A percentile compares a stretch with the other conserved stretches of the same genome.
Conservation (phyloP, 2,797 vertebrate species). For the Heteromormyrus szaboi region DNA sequence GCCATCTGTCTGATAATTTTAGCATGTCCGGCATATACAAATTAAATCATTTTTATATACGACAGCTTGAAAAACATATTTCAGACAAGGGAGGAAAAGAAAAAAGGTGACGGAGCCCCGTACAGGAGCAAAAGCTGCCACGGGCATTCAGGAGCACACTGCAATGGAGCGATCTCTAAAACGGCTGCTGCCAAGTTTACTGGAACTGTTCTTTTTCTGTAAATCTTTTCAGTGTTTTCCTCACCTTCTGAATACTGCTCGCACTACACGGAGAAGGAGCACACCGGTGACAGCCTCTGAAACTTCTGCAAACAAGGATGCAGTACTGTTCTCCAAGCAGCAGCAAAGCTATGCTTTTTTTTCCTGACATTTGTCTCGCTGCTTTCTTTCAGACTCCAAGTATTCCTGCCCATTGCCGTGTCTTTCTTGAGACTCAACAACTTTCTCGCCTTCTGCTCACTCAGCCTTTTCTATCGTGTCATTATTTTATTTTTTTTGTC, state of each 20-base stretch:
- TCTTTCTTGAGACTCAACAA: not conserved
- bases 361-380: not conserved
- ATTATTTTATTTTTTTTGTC: not conserved
- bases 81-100: not conserved
- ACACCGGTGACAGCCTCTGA: not conserved
- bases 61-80: not conserved
- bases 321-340: not conserved
- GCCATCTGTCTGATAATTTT: not conserved
- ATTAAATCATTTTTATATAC: not conserved
- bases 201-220: not conserved
- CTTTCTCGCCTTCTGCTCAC: not conserved
- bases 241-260: not conserved
- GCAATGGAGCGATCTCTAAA: not conserved
- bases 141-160: not conserved
- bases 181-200: not conserved
- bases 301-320: not conserved
- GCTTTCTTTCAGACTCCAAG: not conserved
- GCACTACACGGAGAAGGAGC: not conserved
- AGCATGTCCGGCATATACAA: not conserved
- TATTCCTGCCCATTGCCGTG: not conserved
- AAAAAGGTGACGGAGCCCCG: not conserved
- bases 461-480: not conserved
- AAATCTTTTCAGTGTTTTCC: not conserved
- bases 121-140: not conserved
- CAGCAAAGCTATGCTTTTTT: not conserved